A percentile compares a stretch with the other conserved stretches of the same genome.
Evolutionary conservation across 2,113 vertebrate genomes (phyloP).

Genomic region (Prunella fulvescens): DNA sequence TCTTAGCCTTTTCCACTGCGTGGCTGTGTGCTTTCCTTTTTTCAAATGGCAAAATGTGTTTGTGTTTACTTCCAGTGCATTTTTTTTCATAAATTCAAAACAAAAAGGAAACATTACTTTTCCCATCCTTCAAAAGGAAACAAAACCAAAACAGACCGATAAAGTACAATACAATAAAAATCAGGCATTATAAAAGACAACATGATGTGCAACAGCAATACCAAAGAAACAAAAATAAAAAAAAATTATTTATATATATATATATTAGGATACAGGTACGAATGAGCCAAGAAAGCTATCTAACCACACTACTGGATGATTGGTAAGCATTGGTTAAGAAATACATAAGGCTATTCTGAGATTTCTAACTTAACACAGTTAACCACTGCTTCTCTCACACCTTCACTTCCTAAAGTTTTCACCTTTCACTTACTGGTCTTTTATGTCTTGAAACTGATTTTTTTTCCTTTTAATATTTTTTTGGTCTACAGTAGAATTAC

Average conservation of each 20-base stretch:
- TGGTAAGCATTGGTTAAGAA: constrained; percentile 78
- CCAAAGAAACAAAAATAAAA: constrained; percentile 67
- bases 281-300: constrained; percentile 72
- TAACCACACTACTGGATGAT: constrained; percentile 66
- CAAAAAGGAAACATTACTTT: constrained; percentile 66
- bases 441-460: constrained; percentile 67
- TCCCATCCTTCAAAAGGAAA: constrained; percentile 73
- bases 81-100: constrained; percentile 69
- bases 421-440: constrained; percentile 69
- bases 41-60: constrained; percentile 71
- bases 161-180: constrained; percentile 77
- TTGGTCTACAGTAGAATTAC: constrained; percentile 86
- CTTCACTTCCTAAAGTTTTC: constrained; percentile 55
- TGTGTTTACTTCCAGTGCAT: constrained; percentile 81
- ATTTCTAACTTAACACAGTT: constrained; percentile 72
- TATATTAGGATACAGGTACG: constrained; percentile 54
- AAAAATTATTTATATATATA: background rate
- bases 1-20: constrained; percentile 17
- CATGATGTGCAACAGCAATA: constrained; percentile 77
- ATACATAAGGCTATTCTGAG: constrained; percentile 77
- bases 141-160: constrained; percentile 44
- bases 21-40: constrained; percentile 62
- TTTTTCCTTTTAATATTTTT: constrained; percentile 71
- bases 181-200: constrained; percentile 73
- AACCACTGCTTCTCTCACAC: constrained; percentile 70